Percentiles rank a stretch among this genome's conserved stretches.
These are phyloP conservation scores for Ephydatia muelleri DNA, from an alignment of 37 sponge, comb jelly and placozoan genomes.

Conservation along the genomic window DNA sequence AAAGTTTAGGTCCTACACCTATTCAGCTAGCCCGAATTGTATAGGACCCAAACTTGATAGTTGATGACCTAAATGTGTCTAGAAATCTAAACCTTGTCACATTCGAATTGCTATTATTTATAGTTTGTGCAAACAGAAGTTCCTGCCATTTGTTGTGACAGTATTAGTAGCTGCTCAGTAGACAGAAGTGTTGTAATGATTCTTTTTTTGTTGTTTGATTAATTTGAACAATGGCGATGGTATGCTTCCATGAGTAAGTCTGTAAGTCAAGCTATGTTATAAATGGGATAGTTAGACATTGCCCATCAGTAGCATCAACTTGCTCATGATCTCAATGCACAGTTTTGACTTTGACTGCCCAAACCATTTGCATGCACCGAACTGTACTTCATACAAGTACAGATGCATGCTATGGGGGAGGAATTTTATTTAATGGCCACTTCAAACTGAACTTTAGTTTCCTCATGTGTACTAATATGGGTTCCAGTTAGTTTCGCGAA, in stretches of 20 bases:
- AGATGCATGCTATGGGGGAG: not conserved
- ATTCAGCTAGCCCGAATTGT: not conserved
- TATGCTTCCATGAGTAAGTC: conserved; percentile 1
- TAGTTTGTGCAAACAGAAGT: not conserved
- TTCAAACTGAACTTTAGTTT: conserved; percentile 1
- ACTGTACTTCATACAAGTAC: not conserved
- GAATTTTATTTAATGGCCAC: conserved; percentile 1
- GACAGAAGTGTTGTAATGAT: conserved; percentile 1
- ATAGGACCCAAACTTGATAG: not conserved
- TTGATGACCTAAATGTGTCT: conserved; percentile 1
- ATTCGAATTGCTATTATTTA: not conserved
- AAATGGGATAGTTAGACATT: not conserved
- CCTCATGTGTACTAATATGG: not conserved
- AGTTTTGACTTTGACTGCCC: conserved; percentile 1
- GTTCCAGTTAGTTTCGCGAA: not conserved
- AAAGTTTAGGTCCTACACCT: not conserved
- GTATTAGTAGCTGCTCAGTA: not conserved
- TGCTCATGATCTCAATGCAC: not conserved
- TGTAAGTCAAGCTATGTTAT: conserved; percentile 1
- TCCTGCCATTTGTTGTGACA: not conserved
- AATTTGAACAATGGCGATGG: not conserved
- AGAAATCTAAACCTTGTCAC: not conserved
- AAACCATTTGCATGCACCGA: conserved; percentile 1
- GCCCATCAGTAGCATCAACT: not conserved
- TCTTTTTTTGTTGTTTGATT: not conserved